Evolutionary conservation across 2,888 invertebrate species (phyloP).

Genomic region (Abrostola triplasia): DNA sequence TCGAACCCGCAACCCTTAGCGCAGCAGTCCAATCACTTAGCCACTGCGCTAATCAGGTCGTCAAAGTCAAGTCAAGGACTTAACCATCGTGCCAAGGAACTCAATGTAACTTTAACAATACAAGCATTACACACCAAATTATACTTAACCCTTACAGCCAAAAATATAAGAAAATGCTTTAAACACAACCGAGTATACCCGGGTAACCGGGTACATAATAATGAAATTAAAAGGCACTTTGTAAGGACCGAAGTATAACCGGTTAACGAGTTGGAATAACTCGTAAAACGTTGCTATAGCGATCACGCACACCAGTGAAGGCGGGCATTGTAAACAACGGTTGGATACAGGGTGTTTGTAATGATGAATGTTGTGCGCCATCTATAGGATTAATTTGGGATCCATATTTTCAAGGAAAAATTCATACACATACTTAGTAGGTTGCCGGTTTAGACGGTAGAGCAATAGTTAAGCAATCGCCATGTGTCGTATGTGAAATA

Average conservation of each 20-base stretch:
- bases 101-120: too few species aligned
- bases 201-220: slow-evolving; percentile 60
- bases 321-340: slow-evolving; percentile 35
- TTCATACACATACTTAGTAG: too few species aligned
- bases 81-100: too few species aligned
- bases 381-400: too few species aligned
- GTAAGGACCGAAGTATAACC: slow-evolving; percentile 59
- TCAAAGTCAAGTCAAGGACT: too few species aligned
- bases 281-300: slow-evolving; percentile 61
- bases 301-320: slow-evolving; percentile 53
- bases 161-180: background rate
- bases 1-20: too few species aligned
- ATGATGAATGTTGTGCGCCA: background rate
- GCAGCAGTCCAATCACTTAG: too few species aligned
- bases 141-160: background rate
- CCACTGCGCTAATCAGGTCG: too few species aligned
- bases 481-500: too few species aligned
- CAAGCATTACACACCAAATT: slow-evolving; percentile 18
- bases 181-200: slow-evolving; percentile 17
- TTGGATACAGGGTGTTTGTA: slow-evolving; percentile 35
- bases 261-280: slow-evolving; percentile 68
- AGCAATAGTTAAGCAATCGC: too few species aligned
- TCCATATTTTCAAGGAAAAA: too few species aligned
- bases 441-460: too few species aligned
- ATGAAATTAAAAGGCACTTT: slow-evolving; percentile 67